phyloP scores from a whole-genome alignment of 2,113 vertebrate species.

The Cynoglossus semilaevis region DNA sequence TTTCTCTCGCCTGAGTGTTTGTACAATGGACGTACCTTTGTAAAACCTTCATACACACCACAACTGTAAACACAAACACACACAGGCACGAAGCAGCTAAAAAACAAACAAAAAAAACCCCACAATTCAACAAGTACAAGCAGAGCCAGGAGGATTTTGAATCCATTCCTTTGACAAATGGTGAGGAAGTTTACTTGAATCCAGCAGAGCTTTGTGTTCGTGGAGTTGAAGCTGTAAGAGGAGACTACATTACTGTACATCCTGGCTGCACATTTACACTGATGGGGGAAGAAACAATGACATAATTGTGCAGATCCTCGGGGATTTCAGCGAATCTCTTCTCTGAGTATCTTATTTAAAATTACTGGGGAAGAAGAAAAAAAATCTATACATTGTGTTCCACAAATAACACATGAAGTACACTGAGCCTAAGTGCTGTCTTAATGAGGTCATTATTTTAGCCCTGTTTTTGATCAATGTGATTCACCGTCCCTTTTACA shows the following conservation, averaged over 20 bases:
- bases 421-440: conserved; percentile 11
- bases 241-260: too few species aligned
- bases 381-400: not conserved
- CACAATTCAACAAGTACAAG: not conserved
- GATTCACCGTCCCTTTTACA: conserved; percentile 15
- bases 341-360: not conserved
- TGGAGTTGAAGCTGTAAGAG: too few species aligned
- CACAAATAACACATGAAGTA: conserved; percentile 11
- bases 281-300: not conserved
- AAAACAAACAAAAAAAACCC: too few species aligned
- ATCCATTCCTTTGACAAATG: conserved; percentile 42
- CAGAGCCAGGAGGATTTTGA: conserved; percentile 49
- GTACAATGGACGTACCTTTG: too few species aligned
- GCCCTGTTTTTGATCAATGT: conserved; percentile 17
- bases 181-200: conserved; percentile 21
- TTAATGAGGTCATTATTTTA: conserved; percentile 38
- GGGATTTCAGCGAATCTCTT: not conserved
- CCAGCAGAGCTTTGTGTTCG: conserved; percentile 9
- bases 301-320: not conserved
- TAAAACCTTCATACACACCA: too few species aligned
- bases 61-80: too few species aligned
- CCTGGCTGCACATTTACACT: too few species aligned
- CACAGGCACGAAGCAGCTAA: too few species aligned
- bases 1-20: too few species aligned
- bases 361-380: not conserved